Percentiles rank a stretch among this genome's conserved stretches.
phyloP scores from a whole-genome alignment of 2,888 invertebrate species.

The Tridacna crocea region DNA sequence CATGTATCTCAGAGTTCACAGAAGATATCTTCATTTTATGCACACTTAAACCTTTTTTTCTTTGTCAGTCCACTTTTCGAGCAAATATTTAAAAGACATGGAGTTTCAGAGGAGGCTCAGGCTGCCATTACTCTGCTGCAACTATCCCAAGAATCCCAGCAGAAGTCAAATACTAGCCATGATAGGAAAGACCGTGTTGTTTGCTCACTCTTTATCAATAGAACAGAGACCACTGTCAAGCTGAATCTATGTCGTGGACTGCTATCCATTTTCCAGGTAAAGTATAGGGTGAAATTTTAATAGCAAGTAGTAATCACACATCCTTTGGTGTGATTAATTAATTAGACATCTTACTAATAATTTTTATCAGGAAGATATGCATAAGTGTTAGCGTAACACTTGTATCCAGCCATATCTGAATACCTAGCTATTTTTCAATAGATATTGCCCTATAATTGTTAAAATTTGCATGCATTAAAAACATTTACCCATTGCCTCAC shows the following conservation, averaged over 20 bases:
- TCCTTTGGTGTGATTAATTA: background rate
- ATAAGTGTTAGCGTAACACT: too few species aligned
- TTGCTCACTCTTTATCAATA: conserved; percentile 18
- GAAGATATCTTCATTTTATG: too few species aligned
- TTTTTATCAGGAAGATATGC: too few species aligned
- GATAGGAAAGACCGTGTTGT: conserved; percentile 37
- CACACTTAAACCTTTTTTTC: too few species aligned
- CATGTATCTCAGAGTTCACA: too few species aligned
- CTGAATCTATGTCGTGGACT: conserved; percentile 30
- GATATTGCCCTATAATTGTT: too few species aligned
- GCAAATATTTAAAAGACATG: conserved; percentile 21
- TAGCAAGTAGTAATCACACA: conserved; percentile 22
- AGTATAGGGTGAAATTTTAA: conserved; percentile 4
- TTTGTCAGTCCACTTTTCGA: conserved; percentile 24
- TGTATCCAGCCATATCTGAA: background rate
- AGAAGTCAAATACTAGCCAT: conserved; percentile 30
- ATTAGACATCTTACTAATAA: too few species aligned
- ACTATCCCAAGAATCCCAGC: conserved; percentile 29
- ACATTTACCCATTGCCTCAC: too few species aligned
- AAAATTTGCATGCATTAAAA: too few species aligned
- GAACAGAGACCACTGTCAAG: conserved; percentile 3
- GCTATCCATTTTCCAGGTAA: conserved; percentile 14
- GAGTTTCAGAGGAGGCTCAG: conserved; percentile 38
- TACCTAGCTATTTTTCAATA: background rate
- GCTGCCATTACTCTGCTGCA: conserved; percentile 33